phyloP scores from a whole-genome alignment of 2,888 invertebrate genomes.

The Leptothorax acervorum region DNA sequence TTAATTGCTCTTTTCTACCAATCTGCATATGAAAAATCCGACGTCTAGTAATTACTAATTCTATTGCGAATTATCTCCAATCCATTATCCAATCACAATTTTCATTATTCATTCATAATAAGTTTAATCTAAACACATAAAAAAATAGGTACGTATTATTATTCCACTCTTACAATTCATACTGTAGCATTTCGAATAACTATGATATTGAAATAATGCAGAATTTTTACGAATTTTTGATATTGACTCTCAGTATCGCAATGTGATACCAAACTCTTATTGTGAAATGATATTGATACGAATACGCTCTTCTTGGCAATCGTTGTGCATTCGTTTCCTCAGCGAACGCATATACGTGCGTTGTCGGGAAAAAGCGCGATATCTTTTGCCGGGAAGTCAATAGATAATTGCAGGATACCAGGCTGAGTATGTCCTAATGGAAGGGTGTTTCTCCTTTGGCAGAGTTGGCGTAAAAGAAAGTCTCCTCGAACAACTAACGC shows the following conservation, averaged over 20 bases:
- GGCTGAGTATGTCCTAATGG: constrained; percentile 21
- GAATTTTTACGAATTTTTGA: constrained; percentile 3
- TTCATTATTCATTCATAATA: background rate
- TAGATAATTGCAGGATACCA: constrained; percentile 39
- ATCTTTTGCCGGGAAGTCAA: constrained; percentile 51
- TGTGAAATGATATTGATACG: constrained; percentile 26
- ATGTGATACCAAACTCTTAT: background rate
- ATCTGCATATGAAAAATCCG: no score
- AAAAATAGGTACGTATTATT: background rate
- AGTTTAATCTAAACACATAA: background rate
- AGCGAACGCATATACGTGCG: background rate
- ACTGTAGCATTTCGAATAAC: background rate
- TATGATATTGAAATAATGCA: background rate
- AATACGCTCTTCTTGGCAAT: constrained; percentile 7
- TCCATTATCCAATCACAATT: background rate
- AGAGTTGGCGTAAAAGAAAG: constrained; percentile 34
- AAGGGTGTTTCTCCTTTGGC: constrained; percentile 50
- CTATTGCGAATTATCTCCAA: background rate
- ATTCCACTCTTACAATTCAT: background rate
- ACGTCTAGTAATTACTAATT: background rate
- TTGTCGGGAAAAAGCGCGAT: background rate
- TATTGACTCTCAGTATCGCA: background rate
- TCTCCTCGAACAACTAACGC: constrained; percentile 41
- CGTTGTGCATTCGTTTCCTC: constrained; percentile 14
- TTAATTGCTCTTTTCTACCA: no score